phyloP scores from a whole-genome alignment of 2,797 vertebrate species.

The Hyperoplus immaculatus region DNA sequence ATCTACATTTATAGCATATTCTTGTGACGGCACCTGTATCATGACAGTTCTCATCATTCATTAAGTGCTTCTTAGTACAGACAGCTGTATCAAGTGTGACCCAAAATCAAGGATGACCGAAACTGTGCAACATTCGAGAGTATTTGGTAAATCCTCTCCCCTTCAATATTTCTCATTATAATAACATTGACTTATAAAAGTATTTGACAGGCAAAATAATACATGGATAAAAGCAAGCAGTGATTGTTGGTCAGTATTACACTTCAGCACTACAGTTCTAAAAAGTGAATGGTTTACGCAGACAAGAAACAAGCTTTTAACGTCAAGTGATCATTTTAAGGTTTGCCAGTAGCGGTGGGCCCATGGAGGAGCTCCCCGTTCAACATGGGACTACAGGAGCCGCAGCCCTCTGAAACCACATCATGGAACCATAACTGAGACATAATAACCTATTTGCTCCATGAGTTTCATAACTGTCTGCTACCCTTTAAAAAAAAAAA shows the following conservation, averaged over 20 bases:
- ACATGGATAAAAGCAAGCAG: too few species aligned
- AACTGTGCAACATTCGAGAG: not conserved
- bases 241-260: not conserved
- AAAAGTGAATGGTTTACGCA: constrained; percentile 18
- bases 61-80: not conserved
- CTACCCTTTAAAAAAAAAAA: constrained; percentile 42
- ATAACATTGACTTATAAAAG: not conserved
- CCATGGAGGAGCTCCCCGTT: constrained; percentile 26
- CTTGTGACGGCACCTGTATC: not conserved
- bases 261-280: not conserved
- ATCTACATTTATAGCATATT: too few species aligned
- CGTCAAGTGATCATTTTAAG: constrained; percentile 15
- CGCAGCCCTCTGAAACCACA: constrained; percentile 54
- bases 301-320: constrained; percentile 11
- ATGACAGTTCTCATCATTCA: not conserved
- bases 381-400: constrained; percentile 32
- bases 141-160: too few species aligned
- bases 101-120: not conserved
- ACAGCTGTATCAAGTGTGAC: not conserved
- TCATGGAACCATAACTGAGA: constrained; percentile 57
- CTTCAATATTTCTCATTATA: not conserved
- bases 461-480: constrained; percentile 68
- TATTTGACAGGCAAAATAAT: not conserved
- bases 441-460: constrained; percentile 60
- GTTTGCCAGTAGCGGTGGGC: constrained; percentile 4